Evolutionary conservation across 2,888 invertebrate species (phyloP).

Genomic region (Dendrolimus pini): DNA sequence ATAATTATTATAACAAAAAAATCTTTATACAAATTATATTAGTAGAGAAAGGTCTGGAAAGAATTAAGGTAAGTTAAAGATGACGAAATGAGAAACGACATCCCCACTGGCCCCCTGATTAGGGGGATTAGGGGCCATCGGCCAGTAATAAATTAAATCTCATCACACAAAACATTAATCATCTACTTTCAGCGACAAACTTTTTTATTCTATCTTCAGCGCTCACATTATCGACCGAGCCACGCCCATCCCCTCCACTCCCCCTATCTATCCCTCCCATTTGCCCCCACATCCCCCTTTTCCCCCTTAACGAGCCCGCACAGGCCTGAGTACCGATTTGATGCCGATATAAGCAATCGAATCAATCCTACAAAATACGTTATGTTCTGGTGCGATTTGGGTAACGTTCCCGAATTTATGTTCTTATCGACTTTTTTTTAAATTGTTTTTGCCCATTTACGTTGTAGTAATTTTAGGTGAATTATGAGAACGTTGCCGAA

Average conservation of each 20-base stretch:
- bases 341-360: neutral
- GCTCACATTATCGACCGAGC: slow-evolving; percentile 26
- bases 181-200: slow-evolving; percentile 13
- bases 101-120: neutral
- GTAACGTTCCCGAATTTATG: neutral
- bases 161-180: neutral
- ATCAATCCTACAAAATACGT: neutral
- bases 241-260: slow-evolving; percentile 22
- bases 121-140: neutral
- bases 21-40: no score
- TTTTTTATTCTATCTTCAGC: slow-evolving; percentile 13
- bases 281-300: slow-evolving; percentile 7
- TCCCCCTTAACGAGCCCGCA: neutral
- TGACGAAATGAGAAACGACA: neutral
- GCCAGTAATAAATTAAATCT: neutral
- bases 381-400: neutral
- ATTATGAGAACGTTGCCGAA: no score
- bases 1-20: no score
- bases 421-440: no score
- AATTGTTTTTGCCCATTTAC: no score
- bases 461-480: no score
- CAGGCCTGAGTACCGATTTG: no score
- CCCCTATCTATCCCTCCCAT: slow-evolving; percentile 3
- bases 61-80: neutral
- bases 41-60: no score